These are phyloP conservation scores for Autographa gamma DNA, from an alignment of 2,888 invertebrate genomes.

Conservation along the genomic window DNA sequence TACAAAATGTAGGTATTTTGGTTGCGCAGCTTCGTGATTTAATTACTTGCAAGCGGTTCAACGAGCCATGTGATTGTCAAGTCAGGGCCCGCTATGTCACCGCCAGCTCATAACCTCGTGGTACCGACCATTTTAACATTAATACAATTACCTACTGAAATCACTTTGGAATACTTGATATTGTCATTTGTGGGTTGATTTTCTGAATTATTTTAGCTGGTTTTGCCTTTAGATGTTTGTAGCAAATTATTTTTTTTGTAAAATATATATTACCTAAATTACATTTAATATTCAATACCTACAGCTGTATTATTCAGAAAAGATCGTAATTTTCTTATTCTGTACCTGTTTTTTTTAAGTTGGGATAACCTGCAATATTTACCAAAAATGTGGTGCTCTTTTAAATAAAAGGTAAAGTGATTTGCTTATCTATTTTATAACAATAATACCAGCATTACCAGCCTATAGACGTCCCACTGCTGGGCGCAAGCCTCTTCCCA, in stretches of 20 bases:
- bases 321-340: too few species aligned
- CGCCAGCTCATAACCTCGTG: constrained; percentile 58
- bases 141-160: constrained; percentile 40
- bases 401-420: too few species aligned
- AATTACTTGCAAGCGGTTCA: constrained; percentile 73
- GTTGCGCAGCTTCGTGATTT: constrained; percentile 62
- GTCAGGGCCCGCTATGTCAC: constrained; percentile 62
- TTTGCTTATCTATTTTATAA: too few species aligned
- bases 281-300: too few species aligned
- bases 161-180: constrained; percentile 13
- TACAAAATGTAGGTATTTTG: constrained; percentile 45
- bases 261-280: constrained; percentile 9
- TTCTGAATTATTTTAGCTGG: neutral
- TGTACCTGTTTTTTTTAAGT: too few species aligned
- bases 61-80: constrained; percentile 77
- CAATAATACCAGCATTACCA: too few species aligned
- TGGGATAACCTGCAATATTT: too few species aligned
- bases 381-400: too few species aligned
- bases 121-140: constrained; percentile 37
- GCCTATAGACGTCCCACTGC: too few species aligned
- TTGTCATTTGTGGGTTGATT: neutral
- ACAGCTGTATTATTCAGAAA: too few species aligned
- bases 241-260: neutral
- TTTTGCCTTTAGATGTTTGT: neutral
- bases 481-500: too few species aligned